phyloP scores from a whole-genome alignment of 2,113 vertebrate genomes.

The Tyto alba region DNA sequence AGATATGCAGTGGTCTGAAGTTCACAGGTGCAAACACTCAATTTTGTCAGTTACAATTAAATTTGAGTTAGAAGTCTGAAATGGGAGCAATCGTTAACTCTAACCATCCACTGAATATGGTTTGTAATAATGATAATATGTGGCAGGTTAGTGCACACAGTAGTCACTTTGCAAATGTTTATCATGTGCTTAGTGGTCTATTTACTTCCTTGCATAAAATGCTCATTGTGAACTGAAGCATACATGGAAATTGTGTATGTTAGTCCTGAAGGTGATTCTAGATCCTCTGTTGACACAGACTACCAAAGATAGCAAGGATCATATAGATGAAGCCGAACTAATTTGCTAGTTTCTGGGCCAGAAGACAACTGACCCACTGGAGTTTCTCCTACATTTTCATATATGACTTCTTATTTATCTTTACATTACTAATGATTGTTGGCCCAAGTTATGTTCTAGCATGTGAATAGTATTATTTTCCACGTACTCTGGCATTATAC shows the following conservation, averaged over 20 bases:
- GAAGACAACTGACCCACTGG: fast-evolving
- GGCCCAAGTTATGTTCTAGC: neutral
- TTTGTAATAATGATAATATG: neutral
- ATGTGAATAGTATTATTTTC: neutral
- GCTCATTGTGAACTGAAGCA: neutral
- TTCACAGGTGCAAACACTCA: neutral
- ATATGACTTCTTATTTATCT: neutral
- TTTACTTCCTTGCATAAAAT: neutral
- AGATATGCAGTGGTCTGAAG: neutral
- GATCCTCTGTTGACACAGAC: neutral
- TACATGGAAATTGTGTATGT: fast-evolving
- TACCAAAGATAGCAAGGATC: neutral
- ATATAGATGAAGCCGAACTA: neutral
- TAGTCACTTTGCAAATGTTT: neutral
- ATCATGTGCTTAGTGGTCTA: neutral
- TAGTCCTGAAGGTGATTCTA: neutral
- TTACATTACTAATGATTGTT: neutral
- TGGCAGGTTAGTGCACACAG: neutral
- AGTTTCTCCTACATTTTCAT: neutral
- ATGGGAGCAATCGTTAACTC: neutral
- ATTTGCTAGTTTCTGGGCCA: neutral
- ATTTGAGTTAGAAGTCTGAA: neutral
- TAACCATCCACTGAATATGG: neutral
- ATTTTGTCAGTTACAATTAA: neutral
- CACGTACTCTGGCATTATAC: neutral